Conservation (phyloP, 2,797 vertebrate genomes). For the Acanthurus tractus region DNA sequence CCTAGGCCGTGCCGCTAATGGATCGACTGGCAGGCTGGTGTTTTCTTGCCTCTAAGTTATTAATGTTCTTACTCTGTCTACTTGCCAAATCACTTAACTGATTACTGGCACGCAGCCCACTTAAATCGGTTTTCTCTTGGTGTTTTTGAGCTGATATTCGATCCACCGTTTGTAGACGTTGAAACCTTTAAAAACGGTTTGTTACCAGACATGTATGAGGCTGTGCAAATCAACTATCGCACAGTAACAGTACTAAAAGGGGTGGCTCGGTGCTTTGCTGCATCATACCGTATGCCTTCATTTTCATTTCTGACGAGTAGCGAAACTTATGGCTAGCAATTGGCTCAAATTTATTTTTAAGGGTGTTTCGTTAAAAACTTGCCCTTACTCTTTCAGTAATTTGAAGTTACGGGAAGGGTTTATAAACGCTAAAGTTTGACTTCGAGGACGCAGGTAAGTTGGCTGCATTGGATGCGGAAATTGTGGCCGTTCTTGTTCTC, state of each 20-base stretch:
- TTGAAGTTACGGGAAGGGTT: background rate
- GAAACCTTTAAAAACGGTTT: background rate
- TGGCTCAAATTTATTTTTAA: background rate
- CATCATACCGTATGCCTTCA: slow-evolving; percentile 66
- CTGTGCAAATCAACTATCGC: slow-evolving; percentile 7
- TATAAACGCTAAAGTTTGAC: background rate
- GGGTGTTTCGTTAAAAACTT: too few species aligned
- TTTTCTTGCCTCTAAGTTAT: slow-evolving; percentile 76
- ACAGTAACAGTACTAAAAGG: slow-evolving; percentile 18
- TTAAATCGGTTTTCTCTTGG: slow-evolving; percentile 9
- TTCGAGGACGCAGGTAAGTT: background rate
- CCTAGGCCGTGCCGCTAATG: slow-evolving; percentile 70
- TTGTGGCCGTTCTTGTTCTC: slow-evolving; percentile 30
- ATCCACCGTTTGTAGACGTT: background rate
- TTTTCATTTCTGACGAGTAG: slow-evolving; percentile 45
- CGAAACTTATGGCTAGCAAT: background rate
- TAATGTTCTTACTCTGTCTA: slow-evolving; percentile 62
- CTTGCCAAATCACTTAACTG: slow-evolving; percentile 67
- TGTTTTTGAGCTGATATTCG: slow-evolving; percentile 7
- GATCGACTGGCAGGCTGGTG: slow-evolving; percentile 56
- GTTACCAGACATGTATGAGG: slow-evolving; percentile 9
- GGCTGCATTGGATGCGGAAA: slow-evolving; percentile 72
- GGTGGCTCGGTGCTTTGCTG: slow-evolving; percentile 61
- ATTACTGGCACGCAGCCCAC: slow-evolving; percentile 50
- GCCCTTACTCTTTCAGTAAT: fast-evolving